Percentiles rank a stretch among this genome's conserved stretches.
Conservation (phyloP, 2,113 vertebrate genomes). For the Ellobius talpinus region DNA sequence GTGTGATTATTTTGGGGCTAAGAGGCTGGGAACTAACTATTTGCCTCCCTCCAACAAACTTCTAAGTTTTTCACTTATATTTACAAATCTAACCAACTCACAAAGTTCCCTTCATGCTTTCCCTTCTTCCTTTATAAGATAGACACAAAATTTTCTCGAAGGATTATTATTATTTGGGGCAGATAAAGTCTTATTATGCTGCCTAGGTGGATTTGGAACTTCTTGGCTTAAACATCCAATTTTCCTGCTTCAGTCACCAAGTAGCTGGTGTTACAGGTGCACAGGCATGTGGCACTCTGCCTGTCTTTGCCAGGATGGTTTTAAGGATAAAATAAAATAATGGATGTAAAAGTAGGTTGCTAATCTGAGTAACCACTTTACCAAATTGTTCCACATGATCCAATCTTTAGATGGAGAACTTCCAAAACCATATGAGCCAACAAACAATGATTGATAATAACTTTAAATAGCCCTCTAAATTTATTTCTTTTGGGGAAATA, state of each 20-base stretch:
- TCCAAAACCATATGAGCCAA: constrained; percentile 32
- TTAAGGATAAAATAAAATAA: constrained; percentile 2
- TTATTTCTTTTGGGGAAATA: not conserved
- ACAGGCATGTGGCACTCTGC: too few relatives aligned
- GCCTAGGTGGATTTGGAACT: not conserved
- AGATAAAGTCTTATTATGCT: not conserved
- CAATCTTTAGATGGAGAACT: not conserved
- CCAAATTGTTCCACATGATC: not conserved
- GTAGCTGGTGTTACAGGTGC: not conserved
- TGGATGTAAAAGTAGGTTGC: not conserved
- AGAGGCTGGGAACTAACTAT: too few relatives aligned
- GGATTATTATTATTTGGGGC: not conserved
- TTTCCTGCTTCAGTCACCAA: not conserved
- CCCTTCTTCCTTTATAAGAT: not conserved
- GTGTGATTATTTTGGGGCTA: too few relatives aligned
- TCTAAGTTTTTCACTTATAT: not conserved
- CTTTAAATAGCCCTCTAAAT: not conserved
- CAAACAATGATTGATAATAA: not conserved
- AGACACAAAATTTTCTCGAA: not conserved
- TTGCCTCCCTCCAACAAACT: not conserved
- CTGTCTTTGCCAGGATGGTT: not conserved
- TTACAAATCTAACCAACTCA: not conserved
- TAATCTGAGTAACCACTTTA: not conserved
- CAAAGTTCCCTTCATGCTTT: not conserved
- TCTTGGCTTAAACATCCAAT: not conserved